These are phyloP conservation scores for Cyrtodaria siliqua DNA, from an alignment of 2,888 invertebrate genomes.

Conservation along the genomic window DNA sequence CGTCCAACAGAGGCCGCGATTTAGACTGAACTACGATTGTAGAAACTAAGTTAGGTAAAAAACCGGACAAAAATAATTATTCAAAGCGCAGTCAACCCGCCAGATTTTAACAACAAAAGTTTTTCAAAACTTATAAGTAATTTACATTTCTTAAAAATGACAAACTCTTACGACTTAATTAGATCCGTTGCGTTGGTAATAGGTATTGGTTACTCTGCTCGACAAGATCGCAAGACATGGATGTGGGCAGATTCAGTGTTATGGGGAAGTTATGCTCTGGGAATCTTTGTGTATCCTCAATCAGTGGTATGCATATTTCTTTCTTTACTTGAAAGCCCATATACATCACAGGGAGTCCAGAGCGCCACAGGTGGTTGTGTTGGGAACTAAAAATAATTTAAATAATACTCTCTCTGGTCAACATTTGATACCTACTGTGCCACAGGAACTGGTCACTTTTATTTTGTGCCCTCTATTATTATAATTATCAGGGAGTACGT, in stretches of 20 bases:
- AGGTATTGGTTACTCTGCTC: constrained; percentile 57
- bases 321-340: too few species aligned
- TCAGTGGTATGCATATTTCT: too few species aligned
- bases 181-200: constrained; percentile 55
- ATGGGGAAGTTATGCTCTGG: constrained; percentile 57
- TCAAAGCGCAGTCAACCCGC: constrained; percentile 41
- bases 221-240: constrained; percentile 60
- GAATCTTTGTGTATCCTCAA: constrained; percentile 61
- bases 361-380: too few species aligned
- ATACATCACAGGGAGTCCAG: too few species aligned
- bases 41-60: neutral
- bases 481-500: too few species aligned
- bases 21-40: constrained; percentile 3
- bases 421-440: too few species aligned
- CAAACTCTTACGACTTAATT: constrained; percentile 51
- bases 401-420: too few species aligned
- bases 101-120: constrained; percentile 51
- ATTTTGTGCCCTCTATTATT: too few species aligned
- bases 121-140: constrained; percentile 1
- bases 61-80: neutral
- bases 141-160: constrained; percentile 37
- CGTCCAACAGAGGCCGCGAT: constrained; percentile 9
- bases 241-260: constrained; percentile 61
- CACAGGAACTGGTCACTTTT: too few species aligned
- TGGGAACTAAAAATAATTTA: too few species aligned